Base-by-base conservation (phyloP, 2,888 invertebrate genomes). In the Gastracanthus pulcherrimus region DNA sequence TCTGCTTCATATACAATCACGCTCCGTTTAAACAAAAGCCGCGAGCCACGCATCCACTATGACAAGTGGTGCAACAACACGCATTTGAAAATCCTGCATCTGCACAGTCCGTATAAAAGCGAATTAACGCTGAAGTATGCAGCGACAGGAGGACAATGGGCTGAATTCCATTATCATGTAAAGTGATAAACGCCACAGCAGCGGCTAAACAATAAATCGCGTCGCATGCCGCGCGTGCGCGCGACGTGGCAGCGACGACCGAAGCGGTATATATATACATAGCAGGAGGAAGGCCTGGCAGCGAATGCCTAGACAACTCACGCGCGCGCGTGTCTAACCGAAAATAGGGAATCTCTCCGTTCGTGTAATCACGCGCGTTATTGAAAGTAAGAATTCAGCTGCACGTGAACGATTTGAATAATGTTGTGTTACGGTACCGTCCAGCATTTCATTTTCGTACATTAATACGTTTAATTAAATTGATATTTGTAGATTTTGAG, bases 151-250 rank as follows among this genome's bases (percentile, higher is more conserved):
- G 51, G 31, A 72, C 60, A 72, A 72, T 60, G 36, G 23, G 38
- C 9, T 31, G 41, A 23, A 76, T 66, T 76, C 76, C 26, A 76
- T 76, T 76, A 67, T 76, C 34, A 76, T 76, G 76, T 55, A 38
- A 76, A 75, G 66, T 48, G 64, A 75, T 75, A 75, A 36, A 29
- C 34, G 62, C 26, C 62, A 19, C 62, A 19, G 5, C 5, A 29
- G 11, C 38, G 31, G 34, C 19, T 2, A 51, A 66, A 34, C 45
- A 66, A 67, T 67, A 34, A 60, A 62, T 62, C 55, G 19, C 7
- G n/a, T 1, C 13, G 45, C 5, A n/a, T 3, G n/a, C 19, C 19
- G 19, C 48, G 6, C 48, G 48, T 1, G 34, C 26, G 34, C 23
- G 13, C 23, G 23, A 29, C 29, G 23, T 11, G 26, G 19, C 2